phyloP scores from a whole-genome alignment of 2,797 vertebrate genomes.

The Pseudochirops cupreus region DNA sequence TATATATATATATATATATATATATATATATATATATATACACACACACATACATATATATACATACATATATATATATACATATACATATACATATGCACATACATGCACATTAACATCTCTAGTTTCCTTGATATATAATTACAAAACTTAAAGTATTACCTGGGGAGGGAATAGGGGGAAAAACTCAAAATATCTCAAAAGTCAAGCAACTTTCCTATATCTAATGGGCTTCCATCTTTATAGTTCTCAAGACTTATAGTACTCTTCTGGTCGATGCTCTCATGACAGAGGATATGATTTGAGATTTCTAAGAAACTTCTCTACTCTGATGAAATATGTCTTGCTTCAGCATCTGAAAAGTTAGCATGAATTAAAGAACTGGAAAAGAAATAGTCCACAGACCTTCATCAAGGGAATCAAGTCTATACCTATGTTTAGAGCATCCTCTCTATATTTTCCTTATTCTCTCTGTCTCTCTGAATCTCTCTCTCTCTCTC shows the following conservation, averaged over 20 bases:
- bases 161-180: neutral
- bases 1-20: neutral
- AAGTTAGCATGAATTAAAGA: neutral
- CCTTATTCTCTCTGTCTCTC: neutral
- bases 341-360: neutral
- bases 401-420: neutral
- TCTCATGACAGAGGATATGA: neutral
- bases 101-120: neutral
- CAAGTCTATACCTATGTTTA: neutral
- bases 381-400: neutral
- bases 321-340: neutral
- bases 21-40: no score
- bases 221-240: neutral
- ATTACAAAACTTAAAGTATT: neutral
- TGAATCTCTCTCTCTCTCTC: no score
- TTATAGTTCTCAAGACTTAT: neutral
- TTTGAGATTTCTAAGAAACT: neutral
- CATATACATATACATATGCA: neutral
- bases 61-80: no score
- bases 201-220: neutral
- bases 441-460: neutral
- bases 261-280: neutral
- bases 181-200: neutral
- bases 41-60: neutral
- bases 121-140: neutral